These are phyloP conservation scores for Uloborus plumipes DNA, from an alignment of 2,888 invertebrate species.

Conservation along the genomic window DNA sequence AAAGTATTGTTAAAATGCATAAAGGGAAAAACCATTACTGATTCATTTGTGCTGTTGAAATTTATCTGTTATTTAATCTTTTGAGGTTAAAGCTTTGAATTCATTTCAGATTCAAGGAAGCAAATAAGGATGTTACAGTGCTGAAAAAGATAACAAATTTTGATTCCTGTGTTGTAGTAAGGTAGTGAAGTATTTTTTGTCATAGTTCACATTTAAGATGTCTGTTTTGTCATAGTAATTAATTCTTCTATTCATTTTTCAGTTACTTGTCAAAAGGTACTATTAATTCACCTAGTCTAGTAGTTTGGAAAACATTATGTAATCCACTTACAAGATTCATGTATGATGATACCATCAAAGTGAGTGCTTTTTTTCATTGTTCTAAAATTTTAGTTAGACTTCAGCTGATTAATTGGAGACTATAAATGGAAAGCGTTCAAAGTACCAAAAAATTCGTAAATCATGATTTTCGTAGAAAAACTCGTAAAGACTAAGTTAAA, in stretches of 20 bases:
- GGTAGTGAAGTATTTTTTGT: slow-evolving; percentile 22
- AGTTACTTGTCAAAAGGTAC: slow-evolving; percentile 57
- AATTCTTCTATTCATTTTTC: slow-evolving; percentile 3
- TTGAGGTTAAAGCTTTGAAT: background rate
- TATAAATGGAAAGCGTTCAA: too few relatives aligned
- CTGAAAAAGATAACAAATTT: slow-evolving; percentile 53
- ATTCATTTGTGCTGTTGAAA: too few relatives aligned
- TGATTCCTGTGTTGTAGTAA: slow-evolving; percentile 54
- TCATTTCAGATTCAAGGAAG: slow-evolving; percentile 48
- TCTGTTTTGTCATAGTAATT: background rate
- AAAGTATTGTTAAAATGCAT: too few relatives aligned
- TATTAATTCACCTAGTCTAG: slow-evolving; percentile 25
- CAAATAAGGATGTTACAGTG: slow-evolving; percentile 46
- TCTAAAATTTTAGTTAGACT: too few relatives aligned
- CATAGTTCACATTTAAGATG: background rate
- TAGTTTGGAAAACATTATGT: slow-evolving; percentile 59
- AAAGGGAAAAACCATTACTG: too few relatives aligned
- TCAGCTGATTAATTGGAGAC: too few relatives aligned
- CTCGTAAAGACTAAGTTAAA: too few relatives aligned
- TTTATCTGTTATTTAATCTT: too few relatives aligned
- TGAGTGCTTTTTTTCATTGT: slow-evolving; percentile 10
- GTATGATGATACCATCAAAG: slow-evolving; percentile 62
- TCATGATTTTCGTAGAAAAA: too few relatives aligned
- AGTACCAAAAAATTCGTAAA: too few relatives aligned
- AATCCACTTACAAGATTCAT: slow-evolving; percentile 56